Evolutionary conservation across 2,888 invertebrate species (phyloP).

Genomic region (Hypercompe scribonia): DNA sequence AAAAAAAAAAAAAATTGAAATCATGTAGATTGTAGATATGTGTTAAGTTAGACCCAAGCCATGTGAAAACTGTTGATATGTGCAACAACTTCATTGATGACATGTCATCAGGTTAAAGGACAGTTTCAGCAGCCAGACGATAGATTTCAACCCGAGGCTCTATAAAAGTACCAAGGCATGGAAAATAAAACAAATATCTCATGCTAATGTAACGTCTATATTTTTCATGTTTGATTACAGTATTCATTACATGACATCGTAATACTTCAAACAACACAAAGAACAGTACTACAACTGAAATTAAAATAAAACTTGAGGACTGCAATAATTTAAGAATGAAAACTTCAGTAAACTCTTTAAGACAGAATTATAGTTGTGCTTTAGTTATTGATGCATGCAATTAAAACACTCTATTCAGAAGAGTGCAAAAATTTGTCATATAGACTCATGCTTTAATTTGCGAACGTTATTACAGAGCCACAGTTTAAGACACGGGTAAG

Average conservation of each 20-base stretch:
- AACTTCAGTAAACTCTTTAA: not conserved
- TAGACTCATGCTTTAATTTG: not conserved
- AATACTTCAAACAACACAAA: not conserved
- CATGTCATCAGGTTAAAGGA: no score
- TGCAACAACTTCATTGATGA: no score
- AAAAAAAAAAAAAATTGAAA: no score
- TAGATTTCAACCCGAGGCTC: no score
- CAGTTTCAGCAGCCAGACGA: no score
- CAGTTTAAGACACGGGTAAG: slow-evolving; percentile 23
- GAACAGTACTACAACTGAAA: not conserved
- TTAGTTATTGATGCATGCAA: not conserved
- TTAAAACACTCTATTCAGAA: not conserved
- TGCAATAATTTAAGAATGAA: not conserved
- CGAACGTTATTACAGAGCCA: slow-evolving; percentile 10
- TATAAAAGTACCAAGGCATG: no score
- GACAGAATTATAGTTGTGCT: not conserved
- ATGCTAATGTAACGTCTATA: no score
- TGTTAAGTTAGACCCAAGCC: no score
- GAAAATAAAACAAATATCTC: no score
- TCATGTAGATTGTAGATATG: no score
- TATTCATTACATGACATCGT: no score
- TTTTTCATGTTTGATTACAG: not conserved
- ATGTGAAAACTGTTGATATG: no score
- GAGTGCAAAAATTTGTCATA: not conserved
- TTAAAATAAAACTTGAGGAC: not conserved